Evolutionary conservation across 2,888 invertebrate species (phyloP).

Genomic region (Drosophila sordidapex): DNA sequence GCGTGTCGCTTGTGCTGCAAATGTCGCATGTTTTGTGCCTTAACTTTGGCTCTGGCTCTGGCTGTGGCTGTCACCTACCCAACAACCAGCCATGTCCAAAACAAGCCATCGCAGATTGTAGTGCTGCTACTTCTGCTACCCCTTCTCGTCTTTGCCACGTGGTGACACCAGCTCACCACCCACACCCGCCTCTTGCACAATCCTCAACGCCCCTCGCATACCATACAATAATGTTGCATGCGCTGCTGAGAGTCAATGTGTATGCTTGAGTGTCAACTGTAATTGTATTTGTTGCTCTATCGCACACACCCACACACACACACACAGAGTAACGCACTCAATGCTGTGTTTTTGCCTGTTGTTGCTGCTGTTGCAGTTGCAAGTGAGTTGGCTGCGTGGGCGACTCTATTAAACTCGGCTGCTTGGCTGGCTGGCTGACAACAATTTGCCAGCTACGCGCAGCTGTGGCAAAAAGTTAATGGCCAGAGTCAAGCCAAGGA

Average conservation of each 20-base stretch:
- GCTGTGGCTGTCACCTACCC: slow-evolving; percentile 34
- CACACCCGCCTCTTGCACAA: background rate
- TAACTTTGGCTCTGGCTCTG: background rate
- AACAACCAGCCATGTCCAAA: slow-evolving; percentile 44
- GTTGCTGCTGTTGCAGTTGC: slow-evolving; percentile 28
- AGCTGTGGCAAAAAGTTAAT: slow-evolving; percentile 71
- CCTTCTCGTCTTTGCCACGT: background rate
- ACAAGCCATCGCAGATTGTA: slow-evolving; percentile 11
- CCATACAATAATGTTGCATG: slow-evolving; percentile 75
- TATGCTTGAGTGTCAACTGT: slow-evolving; percentile 54
- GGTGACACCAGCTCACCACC: background rate
- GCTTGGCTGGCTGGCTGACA: slow-evolving; percentile 44
- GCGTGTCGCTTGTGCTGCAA: slow-evolving; percentile 18
- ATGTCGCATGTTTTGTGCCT: slow-evolving; percentile 7
- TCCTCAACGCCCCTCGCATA: slow-evolving; percentile 48
- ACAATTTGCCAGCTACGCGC: slow-evolving; percentile 63
- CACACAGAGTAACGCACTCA: slow-evolving; percentile 18
- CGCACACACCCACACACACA: slow-evolving; percentile 26
- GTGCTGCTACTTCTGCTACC: slow-evolving; percentile 3
- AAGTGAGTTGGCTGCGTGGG: slow-evolving; percentile 59
- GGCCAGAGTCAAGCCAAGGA: slow-evolving; percentile 52
- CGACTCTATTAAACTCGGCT: slow-evolving; percentile 72
- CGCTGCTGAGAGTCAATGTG: slow-evolving; percentile 49
- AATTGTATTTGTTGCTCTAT: slow-evolving; percentile 55
- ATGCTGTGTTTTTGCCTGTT: slow-evolving; percentile 19